Percentiles rank a stretch among this genome's conserved stretches.
phyloP scores from a whole-genome alignment of 2,797 vertebrate species.

The Danio aesculapii region DNA sequence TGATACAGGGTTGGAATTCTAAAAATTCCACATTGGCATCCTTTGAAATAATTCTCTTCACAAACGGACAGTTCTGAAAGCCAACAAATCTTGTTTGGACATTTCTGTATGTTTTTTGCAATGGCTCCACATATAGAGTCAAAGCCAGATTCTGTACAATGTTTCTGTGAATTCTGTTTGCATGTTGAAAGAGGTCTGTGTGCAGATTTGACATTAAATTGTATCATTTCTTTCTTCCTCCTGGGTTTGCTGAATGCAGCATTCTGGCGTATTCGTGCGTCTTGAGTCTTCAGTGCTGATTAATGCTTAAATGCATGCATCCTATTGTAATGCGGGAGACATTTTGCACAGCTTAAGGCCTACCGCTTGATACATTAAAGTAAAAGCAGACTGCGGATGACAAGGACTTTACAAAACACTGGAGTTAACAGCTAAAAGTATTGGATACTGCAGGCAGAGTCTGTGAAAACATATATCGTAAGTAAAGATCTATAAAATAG shows the following conservation, averaged over 20 bases:
- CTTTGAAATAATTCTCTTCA: constrained; percentile 29
- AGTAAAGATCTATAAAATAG: constrained; percentile 37
- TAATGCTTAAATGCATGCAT: not conserved
- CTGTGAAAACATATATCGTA: constrained; percentile 14
- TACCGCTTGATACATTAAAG: not conserved
- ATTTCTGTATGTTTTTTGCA: constrained; percentile 15
- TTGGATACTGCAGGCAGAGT: constrained; percentile 13
- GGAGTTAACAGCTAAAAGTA: constrained; percentile 28
- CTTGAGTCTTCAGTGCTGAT: not conserved
- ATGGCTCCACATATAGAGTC: constrained; percentile 1
- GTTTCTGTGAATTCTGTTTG: constrained; percentile 70
- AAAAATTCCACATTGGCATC: constrained; percentile 52
- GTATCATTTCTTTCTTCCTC: constrained; percentile 76
- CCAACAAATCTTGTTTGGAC: not conserved
- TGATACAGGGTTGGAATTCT: constrained; percentile 44
- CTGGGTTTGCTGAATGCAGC: constrained; percentile 38
- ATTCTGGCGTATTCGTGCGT: constrained; percentile 4
- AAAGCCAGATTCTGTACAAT: constrained; percentile 45
- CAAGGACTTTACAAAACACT: constrained; percentile 1
- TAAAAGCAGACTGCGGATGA: constrained; percentile 11
- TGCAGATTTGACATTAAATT: constrained; percentile 77
- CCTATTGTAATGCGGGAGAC: not conserved
- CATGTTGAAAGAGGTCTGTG: constrained; percentile 78
- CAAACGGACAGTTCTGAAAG: constrained; percentile 13
- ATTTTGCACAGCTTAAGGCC: not conserved